Conservation (phyloP, 2,113 vertebrate species). For the Lepisosteus osseus region DNA sequence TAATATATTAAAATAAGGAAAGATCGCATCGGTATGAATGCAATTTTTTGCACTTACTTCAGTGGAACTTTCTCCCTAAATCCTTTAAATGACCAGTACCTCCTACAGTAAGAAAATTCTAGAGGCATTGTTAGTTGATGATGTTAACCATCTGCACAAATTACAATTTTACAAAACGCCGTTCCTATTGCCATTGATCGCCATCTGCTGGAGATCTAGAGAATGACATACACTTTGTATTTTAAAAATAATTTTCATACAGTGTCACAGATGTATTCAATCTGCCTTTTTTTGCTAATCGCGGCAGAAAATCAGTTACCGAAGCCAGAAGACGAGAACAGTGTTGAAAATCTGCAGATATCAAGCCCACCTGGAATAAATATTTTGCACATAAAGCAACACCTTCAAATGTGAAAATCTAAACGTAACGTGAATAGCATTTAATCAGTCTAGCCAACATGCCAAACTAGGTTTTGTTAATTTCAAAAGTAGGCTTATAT, state of each 20-base stretch:
- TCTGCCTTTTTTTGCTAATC: too few species aligned
- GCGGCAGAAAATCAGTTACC: too few species aligned
- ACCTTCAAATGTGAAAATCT: slow-evolving; percentile 2
- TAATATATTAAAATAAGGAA: too few species aligned
- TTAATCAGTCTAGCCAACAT: too few species aligned
- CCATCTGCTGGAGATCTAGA: slow-evolving; percentile 59
- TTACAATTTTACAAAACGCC: slow-evolving; percentile 1
- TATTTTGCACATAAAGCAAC: neutral
- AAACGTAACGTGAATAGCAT: too few species aligned
- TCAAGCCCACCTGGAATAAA: neutral
- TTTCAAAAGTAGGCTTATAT: too few species aligned
- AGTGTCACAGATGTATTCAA: too few species aligned
- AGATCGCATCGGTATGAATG: too few species aligned
- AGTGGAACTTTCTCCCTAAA: slow-evolving; percentile 24
- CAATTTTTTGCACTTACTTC: too few species aligned
- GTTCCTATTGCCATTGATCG: slow-evolving; percentile 53
- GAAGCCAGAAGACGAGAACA: too few species aligned
- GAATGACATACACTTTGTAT: slow-evolving; percentile 33
- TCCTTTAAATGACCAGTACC: slow-evolving; percentile 37
- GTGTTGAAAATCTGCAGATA: neutral
- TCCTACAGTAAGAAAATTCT: slow-evolving; percentile 25
- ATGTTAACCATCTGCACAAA: slow-evolving; percentile 44
- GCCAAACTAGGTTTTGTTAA: too few species aligned
- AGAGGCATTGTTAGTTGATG: slow-evolving; percentile 21
- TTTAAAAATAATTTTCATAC: too few species aligned